phyloP scores from a whole-genome alignment of 2,888 invertebrate species.

The Alitta virens region DNA sequence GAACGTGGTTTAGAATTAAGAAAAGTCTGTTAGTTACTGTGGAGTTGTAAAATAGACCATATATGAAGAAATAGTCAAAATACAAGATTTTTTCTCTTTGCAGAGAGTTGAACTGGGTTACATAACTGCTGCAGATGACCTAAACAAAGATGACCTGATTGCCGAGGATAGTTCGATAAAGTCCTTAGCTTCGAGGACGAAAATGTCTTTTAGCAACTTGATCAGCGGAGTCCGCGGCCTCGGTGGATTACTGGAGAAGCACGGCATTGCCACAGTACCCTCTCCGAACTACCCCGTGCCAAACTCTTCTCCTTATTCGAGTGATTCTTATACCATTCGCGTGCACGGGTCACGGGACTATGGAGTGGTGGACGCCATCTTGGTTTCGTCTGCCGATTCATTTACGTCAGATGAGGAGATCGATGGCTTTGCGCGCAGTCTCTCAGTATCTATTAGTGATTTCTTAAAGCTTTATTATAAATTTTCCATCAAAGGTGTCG shows the following conservation, averaged over 20 bases:
- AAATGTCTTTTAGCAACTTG: background rate
- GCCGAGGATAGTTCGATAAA: background rate
- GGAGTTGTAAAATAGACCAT: no score
- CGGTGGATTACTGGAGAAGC: background rate
- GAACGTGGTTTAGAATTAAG: no score
- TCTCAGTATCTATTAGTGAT: no score
- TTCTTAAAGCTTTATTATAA: no score
- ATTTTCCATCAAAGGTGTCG: no score
- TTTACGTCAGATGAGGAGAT: no score
- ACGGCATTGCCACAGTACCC: background rate
- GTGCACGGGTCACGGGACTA: background rate
- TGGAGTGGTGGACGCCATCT: background rate
- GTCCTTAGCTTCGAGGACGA: background rate
- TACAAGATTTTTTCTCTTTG: no score
- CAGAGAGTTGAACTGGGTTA: background rate
- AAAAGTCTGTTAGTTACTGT: no score
- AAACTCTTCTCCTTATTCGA: background rate
- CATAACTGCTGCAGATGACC: background rate
- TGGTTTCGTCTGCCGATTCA: background rate
- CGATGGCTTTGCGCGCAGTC: no score
- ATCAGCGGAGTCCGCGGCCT: background rate
- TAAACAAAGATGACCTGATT: background rate
- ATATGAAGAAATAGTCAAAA: no score
- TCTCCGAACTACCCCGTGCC: background rate
- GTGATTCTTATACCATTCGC: background rate